Percentiles rank a stretch among this genome's conserved stretches.
Conservation (phyloP, 2,888 invertebrate species). For the Heliothis peltigera region DNA sequence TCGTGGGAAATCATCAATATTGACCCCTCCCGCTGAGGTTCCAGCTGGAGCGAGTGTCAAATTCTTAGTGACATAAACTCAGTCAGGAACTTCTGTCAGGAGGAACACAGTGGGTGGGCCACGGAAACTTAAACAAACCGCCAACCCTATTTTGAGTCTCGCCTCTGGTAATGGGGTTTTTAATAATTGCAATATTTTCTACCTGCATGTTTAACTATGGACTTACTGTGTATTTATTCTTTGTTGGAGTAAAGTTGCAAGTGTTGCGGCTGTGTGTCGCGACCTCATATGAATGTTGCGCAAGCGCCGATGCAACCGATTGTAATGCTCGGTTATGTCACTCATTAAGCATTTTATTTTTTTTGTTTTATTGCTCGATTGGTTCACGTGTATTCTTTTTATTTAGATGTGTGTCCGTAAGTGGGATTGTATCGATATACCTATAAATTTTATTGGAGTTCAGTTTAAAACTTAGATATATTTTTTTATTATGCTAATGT, state of each 20-base stretch:
- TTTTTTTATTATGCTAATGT: too few relatives aligned
- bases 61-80: too few relatives aligned
- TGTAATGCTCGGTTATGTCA: slow-evolving; percentile 52
- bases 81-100: too few relatives aligned
- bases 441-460: too few relatives aligned
- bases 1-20: too few relatives aligned
- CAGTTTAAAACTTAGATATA: too few relatives aligned
- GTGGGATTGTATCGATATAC: too few relatives aligned
- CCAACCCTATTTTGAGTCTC: too few relatives aligned
- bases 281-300: slow-evolving; percentile 63
- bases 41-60: too few relatives aligned
- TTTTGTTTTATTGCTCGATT: slow-evolving; percentile 36
- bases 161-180: neutral
- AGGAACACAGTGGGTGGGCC: too few relatives aligned
- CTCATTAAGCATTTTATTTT: slow-evolving; percentile 33
- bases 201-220: slow-evolving; percentile 4
- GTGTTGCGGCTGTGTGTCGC: slow-evolving; percentile 58
- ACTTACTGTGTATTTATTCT: slow-evolving; percentile 34
- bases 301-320: slow-evolving; percentile 61
- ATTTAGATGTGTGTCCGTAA: neutral
- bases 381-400: slow-evolving; percentile 5
- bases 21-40: too few relatives aligned
- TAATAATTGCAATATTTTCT: neutral
- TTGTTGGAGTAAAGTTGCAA: slow-evolving; percentile 29
- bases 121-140: too few relatives aligned